These are phyloP conservation scores for Caenorhabditis afra DNA, from an alignment of 2,888 invertebrate genomes.

Conservation along the genomic window DNA sequence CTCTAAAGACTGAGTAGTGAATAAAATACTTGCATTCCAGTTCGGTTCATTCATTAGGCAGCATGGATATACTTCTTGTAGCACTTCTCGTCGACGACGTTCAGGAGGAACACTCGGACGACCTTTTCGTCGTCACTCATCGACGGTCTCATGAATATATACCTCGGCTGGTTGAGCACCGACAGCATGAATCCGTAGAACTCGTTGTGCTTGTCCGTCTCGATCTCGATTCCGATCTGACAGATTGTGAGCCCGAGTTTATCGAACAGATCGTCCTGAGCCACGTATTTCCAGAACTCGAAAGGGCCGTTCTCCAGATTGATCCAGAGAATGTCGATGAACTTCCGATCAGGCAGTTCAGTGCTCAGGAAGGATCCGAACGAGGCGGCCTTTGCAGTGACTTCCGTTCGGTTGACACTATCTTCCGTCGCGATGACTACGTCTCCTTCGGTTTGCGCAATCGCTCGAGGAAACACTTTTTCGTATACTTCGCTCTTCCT, in stretches of 20 bases:
- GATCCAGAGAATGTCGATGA: conserved; percentile 15
- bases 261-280: background rate
- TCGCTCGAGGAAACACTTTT: background rate
- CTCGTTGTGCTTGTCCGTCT: background rate
- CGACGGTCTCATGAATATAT: background rate
- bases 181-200: conserved; percentile 10
- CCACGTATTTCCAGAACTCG: background rate
- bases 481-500: background rate
- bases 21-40: too few species aligned
- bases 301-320: conserved; percentile 1
- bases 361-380: background rate
- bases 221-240: conserved; percentile 13
- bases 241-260: conserved; percentile 1
- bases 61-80: conserved; percentile 1
- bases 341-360: background rate
- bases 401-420: background rate
- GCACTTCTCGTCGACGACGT: conserved; percentile 1
- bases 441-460: background rate
- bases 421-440: background rate
- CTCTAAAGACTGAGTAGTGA: too few species aligned
- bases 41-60: too few species aligned
- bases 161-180: background rate
- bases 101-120: background rate
- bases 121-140: background rate
- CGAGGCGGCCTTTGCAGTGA: background rate